Base-by-base conservation (phyloP, 2,113 vertebrate genomes). In the Ochotona princeps region DNA sequence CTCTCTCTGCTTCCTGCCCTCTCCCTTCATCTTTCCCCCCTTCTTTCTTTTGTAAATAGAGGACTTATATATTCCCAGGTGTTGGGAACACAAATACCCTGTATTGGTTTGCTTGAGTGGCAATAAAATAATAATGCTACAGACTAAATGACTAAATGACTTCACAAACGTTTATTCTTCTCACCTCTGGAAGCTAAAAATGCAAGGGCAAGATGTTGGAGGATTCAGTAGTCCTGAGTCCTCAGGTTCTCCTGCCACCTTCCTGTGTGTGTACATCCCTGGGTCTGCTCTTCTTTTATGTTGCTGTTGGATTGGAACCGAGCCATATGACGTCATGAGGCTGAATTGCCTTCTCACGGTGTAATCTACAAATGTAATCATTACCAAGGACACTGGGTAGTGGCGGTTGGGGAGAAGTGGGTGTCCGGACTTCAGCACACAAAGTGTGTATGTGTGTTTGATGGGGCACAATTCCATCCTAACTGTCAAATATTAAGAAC, bases 21-120 rank as follows among this genome's bases (percentile, higher is more conserved):
- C 6, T 15, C 9, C 15, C 8, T 23, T 14, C 25, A 1, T 1
- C 2, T 63, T 14, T 1, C 61, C 61, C 11, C 9, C 17, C 23
- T 74, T 60, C 17, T 25, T 61, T 85, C 38, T 28, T 83, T 54
- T 92, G 23, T 76, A 49, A 82, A 32, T 9, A 67, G 72, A 75
- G 8, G 9, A 72, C 21, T 10, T 90, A 11, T 63, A 7, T 69
- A 30, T 76, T 10, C 67, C 25, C 25, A 74, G n/a, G 17, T 69
- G 3, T 18, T 74, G 26, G n/a, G 30, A 20, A 72, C 26, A 83
- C 11, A 54, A 67, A 26, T 35, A 80, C 26, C 5, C 4, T 61
- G 2, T 8, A 11, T 66, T 61, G 7, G 17, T 76, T 23, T 80
- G 8, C 11, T 38, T 67, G 25, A 20, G 15, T 12, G 78, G n/a